Percentiles rank a stretch among this genome's conserved stretches.
phyloP scores from a whole-genome alignment of 2,888 invertebrate species.

The Saturnia pavonia region DNA sequence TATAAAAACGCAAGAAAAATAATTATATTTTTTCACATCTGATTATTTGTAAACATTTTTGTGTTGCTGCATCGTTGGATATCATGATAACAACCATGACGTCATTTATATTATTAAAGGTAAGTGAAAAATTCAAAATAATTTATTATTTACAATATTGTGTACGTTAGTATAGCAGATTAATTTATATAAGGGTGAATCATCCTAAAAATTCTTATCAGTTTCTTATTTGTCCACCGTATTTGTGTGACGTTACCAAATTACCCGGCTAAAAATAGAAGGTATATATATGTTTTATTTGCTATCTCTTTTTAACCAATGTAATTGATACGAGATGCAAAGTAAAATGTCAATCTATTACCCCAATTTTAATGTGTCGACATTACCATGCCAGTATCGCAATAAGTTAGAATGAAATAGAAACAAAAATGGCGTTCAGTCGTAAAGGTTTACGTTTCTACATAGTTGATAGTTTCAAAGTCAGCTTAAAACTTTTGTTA shows the following conservation, averaged over 20 bases:
- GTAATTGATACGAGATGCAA: constrained; percentile 20
- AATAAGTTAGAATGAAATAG: constrained; percentile 67
- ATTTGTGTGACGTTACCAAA: constrained; percentile 67
- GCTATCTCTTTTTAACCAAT: constrained; percentile 52
- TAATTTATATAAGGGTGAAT: constrained; percentile 41
- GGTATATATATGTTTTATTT: constrained; percentile 21
- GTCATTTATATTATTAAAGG: constrained; percentile 80
- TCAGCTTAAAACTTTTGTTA: constrained; percentile 7
- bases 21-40: constrained; percentile 42
- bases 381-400: constrained; percentile 26
- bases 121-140: constrained; percentile 46
- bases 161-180: constrained; percentile 13
- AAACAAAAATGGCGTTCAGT: constrained; percentile 53
- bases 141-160: constrained; percentile 17
- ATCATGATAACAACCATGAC: constrained; percentile 82
- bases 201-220: constrained; percentile 60
- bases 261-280: constrained; percentile 38
- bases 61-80: constrained; percentile 69
- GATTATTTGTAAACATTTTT: constrained; percentile 60
- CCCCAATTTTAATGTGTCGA: constrained; percentile 28
- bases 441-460: constrained; percentile 47
- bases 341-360: constrained; percentile 26
- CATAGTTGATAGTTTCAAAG: constrained; percentile 28
- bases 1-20: constrained; percentile 49
- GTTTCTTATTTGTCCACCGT: constrained; percentile 69